phyloP scores from a whole-genome alignment of 1,140 invertebrate genomes.

The Bombus polaris region DNA sequence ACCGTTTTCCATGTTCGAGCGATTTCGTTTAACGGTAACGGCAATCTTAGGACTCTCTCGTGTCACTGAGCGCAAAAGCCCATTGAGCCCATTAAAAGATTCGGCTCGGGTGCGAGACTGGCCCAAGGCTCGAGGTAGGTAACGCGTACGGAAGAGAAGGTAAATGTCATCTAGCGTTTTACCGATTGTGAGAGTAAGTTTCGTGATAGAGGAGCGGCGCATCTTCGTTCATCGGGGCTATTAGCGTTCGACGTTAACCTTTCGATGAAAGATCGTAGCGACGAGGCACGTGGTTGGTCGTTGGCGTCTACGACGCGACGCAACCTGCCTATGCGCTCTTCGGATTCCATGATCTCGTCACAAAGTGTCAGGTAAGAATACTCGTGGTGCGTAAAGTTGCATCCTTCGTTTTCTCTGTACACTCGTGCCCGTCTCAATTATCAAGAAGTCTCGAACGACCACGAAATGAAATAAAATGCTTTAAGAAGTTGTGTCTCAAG shows the following conservation, averaged over 20 bases:
- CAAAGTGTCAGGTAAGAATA: slow-evolving; percentile 33
- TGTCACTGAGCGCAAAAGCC: no score
- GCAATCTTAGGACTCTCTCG: background rate
- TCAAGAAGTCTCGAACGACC: no score
- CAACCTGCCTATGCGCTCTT: slow-evolving; percentile 32
- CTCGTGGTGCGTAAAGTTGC: background rate
- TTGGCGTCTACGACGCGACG: background rate
- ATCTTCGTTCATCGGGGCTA: slow-evolving; percentile 47
- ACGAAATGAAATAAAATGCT: background rate
- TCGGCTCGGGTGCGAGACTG: background rate
- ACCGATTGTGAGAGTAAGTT: background rate
- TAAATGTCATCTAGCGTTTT: slow-evolving; percentile 52
- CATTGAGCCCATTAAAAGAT: background rate
- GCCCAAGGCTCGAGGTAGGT: slow-evolving; percentile 41
- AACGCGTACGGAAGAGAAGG: slow-evolving; percentile 40
- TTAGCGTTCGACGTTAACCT: slow-evolving; percentile 57
- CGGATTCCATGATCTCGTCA: background rate
- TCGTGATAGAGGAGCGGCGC: slow-evolving; percentile 29
- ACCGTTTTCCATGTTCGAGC: background rate
- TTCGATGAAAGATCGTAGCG: slow-evolving; percentile 45
- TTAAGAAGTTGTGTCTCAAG: background rate
- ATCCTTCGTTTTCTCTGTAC: background rate
- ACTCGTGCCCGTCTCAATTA: no score
- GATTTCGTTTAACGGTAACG: background rate
- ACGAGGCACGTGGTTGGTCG: slow-evolving; percentile 29